These are phyloP conservation scores for Paelopatides confundens DNA, from an alignment of 53 echinoderm and acorn worm species.

Conservation along the genomic window DNA sequence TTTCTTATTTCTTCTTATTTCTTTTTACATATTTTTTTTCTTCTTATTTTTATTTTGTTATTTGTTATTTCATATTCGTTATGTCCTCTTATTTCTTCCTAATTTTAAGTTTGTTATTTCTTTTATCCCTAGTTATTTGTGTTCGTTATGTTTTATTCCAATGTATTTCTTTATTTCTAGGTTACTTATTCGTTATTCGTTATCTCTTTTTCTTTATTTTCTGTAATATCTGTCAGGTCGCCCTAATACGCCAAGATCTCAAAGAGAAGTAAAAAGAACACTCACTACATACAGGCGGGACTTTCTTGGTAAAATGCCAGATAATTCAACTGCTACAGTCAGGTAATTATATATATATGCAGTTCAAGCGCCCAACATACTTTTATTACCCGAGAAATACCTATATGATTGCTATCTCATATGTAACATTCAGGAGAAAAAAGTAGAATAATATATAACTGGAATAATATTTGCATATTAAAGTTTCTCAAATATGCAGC, in stretches of 20 bases:
- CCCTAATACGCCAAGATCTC: constrained; percentile 59
- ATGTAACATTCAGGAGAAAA: no score
- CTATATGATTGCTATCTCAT: no score
- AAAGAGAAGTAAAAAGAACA: constrained; percentile 64
- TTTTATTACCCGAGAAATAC: no score
- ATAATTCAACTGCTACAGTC: not conserved
- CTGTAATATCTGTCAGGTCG: constrained; percentile 19
- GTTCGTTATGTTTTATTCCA: no score
- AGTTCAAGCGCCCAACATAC: no score
- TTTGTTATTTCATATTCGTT: not conserved
- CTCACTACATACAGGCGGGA: constrained; percentile 78
- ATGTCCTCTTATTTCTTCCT: not conserved
- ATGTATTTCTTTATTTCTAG: no score
- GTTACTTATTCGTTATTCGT: not conserved
- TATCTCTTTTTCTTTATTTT: not conserved
- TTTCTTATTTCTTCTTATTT: no score
- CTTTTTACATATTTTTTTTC: not conserved
- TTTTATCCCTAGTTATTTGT: not conserved
- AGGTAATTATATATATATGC: no score
- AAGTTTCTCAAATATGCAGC: no score
- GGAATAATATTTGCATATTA: no score
- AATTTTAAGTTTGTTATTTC: not conserved
- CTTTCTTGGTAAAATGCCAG: constrained; percentile 51
- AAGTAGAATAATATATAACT: no score
- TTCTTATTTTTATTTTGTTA: not conserved